Evolutionary conservation across 1,140 invertebrate genomes (phyloP).

Genomic region (Scaptomyza hsui): DNA sequence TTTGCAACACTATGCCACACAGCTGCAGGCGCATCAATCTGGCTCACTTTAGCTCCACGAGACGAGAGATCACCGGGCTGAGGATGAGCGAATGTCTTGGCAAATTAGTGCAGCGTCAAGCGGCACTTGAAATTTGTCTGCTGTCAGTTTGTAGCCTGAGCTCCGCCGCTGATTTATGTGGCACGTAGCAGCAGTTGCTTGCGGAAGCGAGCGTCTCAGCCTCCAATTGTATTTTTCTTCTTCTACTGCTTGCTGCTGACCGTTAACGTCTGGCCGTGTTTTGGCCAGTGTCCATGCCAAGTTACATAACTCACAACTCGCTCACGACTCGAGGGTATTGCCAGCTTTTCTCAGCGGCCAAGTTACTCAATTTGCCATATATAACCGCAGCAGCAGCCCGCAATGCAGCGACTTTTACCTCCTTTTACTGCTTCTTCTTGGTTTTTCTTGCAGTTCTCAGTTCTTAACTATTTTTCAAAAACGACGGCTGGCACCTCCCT

Average conservation of each 20-base stretch:
- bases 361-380: constrained; percentile 81
- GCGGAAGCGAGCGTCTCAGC: constrained; percentile 19
- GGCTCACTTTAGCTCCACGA: constrained; percentile 45
- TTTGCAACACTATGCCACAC: constrained; percentile 47
- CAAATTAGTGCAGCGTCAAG: constrained; percentile 79
- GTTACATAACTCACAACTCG: constrained; percentile 75
- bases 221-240: constrained; percentile 54
- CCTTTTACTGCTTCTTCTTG: too few species aligned
- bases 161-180: constrained; percentile 71
- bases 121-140: constrained; percentile 74
- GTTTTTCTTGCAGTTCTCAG: constrained; percentile 14
- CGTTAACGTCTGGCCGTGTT: constrained; percentile 23
- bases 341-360: constrained; percentile 72
- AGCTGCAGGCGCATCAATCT: constrained; percentile 77
- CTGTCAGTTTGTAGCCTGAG: constrained; percentile 74
- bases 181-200: constrained; percentile 41
- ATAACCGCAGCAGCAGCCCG: constrained; percentile 48
- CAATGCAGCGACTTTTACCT: constrained; percentile 35
- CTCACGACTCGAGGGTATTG: constrained; percentile 70
- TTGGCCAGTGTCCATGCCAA: constrained; percentile 54
- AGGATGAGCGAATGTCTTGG: constrained; percentile 77
- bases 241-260: too few species aligned
- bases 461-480: constrained; percentile 80
- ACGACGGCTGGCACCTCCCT: constrained; percentile 25
- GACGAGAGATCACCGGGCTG: constrained; percentile 39